Conservation (phyloP, 2,888 invertebrate genomes). For the Ophion obscuratus region DNA sequence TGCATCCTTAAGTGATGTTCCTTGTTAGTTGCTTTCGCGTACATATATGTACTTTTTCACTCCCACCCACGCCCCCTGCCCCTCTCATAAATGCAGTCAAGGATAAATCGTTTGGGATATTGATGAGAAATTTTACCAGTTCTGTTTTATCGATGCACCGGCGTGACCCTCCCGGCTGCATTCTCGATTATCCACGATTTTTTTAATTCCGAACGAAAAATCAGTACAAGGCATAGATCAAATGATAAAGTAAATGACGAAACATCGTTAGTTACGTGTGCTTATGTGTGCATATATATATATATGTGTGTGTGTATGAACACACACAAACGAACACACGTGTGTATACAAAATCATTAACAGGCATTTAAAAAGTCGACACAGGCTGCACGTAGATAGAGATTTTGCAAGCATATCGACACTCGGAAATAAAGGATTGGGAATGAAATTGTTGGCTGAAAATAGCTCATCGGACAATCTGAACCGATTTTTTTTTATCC, state of each 20-base stretch:
- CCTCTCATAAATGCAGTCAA: not conserved
- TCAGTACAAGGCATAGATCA: too few species aligned
- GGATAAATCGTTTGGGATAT: not conserved
- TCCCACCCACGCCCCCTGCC: not conserved
- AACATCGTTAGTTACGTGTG: not conserved
- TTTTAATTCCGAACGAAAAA: too few species aligned
- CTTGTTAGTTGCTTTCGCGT: too few species aligned
- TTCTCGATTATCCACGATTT: too few species aligned
- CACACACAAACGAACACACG: not conserved
- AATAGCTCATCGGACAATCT: slow-evolving; percentile 17
- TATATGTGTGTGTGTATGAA: not conserved
- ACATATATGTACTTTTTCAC: not conserved
- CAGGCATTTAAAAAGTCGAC: not conserved
- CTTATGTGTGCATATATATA: not conserved
- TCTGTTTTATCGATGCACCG: not conserved
- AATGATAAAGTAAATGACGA: too few species aligned
- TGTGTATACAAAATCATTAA: not conserved
- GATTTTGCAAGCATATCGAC: not conserved
- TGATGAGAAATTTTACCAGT: not conserved
- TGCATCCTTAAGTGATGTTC: too few species aligned
- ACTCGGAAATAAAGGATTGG: slow-evolving; percentile 15
- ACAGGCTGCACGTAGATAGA: not conserved
- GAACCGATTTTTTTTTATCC: slow-evolving; percentile 1
- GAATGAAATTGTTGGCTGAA: slow-evolving; percentile 22
- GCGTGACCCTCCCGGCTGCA: not conserved